Base-by-base conservation (phyloP, 2,797 vertebrate genomes). In the Gadopsis bispinosus region DNA sequence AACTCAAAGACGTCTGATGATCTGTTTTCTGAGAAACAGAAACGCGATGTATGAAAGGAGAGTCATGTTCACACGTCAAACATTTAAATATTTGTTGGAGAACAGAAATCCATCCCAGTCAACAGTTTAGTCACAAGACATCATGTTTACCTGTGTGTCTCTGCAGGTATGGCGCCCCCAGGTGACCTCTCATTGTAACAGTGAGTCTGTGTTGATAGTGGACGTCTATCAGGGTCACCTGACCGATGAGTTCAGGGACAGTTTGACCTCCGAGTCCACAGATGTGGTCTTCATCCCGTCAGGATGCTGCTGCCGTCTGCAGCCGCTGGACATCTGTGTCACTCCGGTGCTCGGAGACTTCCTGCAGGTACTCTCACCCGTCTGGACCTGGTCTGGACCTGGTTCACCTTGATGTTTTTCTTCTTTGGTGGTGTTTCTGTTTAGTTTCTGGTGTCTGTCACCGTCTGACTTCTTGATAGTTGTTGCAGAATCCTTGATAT, bases 241-340 rank as follows among this genome's bases (percentile, higher is more conserved):
- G 43, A 91, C 87, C 0, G 88, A 94, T 0, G 92, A 91, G 17
- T 97, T 98, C 26, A 87, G 96, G 29, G 58, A 79, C 2, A 3
- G 84, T 26, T 92, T 99, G 12, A 93, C 93, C 47, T 64, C 89
- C 0, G 66, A 86, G 20, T 88, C 91, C 75, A 97, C 97, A 0
- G 84, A 95, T 9, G 89, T 95, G 0, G 83, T 94, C 0, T 88
- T 97, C 1, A 94, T 99, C 20, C 98, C 98, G 0, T 77, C 93
- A 0, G 96, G 96, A 1, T 97, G 97, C 88, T 95, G 96, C 91
- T 94, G 94, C 31, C 93, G 94, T 35, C 89, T 96, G 68, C 98
- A 98, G 73, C 98, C 98, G 0, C 83, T 99, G 4, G 95, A 97
- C 0, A 93, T 96, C 6, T 99, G 97, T 31, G 91, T 97, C 75